These are phyloP conservation scores for Falco biarmicus DNA, from an alignment of 2,797 vertebrate genomes.

Conservation along the genomic window DNA sequence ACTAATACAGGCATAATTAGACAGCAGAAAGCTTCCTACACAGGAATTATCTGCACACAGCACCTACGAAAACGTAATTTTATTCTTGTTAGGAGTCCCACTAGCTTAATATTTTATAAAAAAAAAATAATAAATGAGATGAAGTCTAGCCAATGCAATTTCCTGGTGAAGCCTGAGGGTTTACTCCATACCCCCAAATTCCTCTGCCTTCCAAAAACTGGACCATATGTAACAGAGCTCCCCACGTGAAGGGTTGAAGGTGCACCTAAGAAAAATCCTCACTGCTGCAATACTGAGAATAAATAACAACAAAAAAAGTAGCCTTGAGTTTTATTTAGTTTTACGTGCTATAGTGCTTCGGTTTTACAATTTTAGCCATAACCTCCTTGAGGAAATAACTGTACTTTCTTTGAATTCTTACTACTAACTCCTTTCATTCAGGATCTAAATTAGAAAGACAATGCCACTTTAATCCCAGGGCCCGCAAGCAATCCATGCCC, in stretches of 20 bases:
- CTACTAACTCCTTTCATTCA: neutral
- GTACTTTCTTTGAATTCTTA: neutral
- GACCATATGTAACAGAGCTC: rapidly evolving
- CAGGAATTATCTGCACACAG: neutral
- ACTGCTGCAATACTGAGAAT: neutral
- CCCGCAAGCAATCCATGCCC: neutral
- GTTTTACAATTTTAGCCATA: neutral
- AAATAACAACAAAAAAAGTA: no score
- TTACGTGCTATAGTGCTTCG: neutral
- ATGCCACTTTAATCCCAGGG: neutral
- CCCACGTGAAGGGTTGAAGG: neutral
- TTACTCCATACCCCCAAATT: neutral
- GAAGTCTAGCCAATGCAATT: neutral
- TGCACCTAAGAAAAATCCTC: neutral
- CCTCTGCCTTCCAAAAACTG: neutral
- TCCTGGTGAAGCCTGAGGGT: neutral
- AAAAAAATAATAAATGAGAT: neutral
- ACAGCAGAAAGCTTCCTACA: neutral
- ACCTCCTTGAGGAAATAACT: neutral
- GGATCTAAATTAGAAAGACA: neutral
- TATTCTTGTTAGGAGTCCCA: neutral
- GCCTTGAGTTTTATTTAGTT: neutral
- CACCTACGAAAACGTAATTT: neutral
- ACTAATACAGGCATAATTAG: neutral
- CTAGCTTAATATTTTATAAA: neutral